phyloP scores from a whole-genome alignment of 2,888 invertebrate species.

The Phaonia tiefii region DNA sequence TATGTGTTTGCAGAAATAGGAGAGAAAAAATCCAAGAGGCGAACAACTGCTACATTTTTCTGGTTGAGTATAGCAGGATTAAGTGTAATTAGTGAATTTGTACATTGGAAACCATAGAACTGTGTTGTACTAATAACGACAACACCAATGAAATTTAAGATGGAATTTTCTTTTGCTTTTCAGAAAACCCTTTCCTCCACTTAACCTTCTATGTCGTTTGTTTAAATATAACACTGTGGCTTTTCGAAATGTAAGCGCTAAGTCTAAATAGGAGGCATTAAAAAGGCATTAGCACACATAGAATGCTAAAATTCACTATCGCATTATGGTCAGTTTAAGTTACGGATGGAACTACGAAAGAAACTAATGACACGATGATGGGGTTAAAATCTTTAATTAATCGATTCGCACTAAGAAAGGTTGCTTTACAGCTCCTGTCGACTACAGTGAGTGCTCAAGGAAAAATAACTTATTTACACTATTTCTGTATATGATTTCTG shows the following conservation, averaged over 20 bases:
- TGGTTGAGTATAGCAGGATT: slow-evolving; percentile 67
- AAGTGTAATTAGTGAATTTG: slow-evolving; percentile 67
- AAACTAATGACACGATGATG: too few species aligned
- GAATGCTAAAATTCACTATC: background rate
- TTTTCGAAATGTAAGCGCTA: background rate
- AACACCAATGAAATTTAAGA: slow-evolving; percentile 6
- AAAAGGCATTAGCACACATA: slow-evolving; percentile 65
- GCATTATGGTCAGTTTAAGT: slow-evolving; percentile 2
- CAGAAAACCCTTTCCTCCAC: background rate
- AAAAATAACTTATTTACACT: too few species aligned
- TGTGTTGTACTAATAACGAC: slow-evolving; percentile 62
- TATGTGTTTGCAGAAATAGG: slow-evolving; percentile 29
- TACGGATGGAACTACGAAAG: too few species aligned
- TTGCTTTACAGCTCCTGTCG: too few species aligned
- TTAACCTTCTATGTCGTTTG: slow-evolving; percentile 1
- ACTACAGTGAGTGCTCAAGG: too few species aligned
- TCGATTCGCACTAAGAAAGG: too few species aligned
- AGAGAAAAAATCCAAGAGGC: background rate
- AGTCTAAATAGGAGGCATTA: slow-evolving; percentile 47
- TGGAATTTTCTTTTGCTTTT: slow-evolving; percentile 14
- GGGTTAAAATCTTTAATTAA: too few species aligned
- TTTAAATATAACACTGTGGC: slow-evolving; percentile 44
- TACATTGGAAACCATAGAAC: slow-evolving; percentile 65
- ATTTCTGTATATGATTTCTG: too few species aligned
- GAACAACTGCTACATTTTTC: slow-evolving; percentile 53